Conservation (phyloP, 2,797 vertebrate genomes). For the Sebastiscus albofasciatus region DNA sequence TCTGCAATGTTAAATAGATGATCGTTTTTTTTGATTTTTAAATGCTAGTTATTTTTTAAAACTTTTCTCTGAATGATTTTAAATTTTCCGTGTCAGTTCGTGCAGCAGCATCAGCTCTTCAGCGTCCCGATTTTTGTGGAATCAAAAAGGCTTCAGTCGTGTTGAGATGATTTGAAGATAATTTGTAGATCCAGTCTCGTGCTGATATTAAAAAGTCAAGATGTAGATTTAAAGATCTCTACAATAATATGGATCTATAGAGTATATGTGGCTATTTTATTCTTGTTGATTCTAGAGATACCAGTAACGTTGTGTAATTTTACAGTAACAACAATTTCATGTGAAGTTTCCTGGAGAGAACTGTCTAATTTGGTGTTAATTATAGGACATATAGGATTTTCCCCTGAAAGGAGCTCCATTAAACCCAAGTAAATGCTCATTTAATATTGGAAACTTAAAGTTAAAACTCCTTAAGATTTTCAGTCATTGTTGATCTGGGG, state of each 20-base stretch:
- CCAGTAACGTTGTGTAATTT: background rate
- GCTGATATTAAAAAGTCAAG: background rate
- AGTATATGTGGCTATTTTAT: background rate
- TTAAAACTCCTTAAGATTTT: too few species aligned
- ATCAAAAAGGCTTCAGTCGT: background rate
- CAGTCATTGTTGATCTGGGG: too few species aligned
- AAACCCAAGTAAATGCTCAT: too few species aligned
- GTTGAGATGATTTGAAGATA: background rate
- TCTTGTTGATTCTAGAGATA: background rate
- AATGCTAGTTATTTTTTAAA: background rate
- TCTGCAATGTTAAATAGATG: slow-evolving; percentile 32
- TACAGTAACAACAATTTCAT: background rate
- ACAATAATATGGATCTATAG: background rate
- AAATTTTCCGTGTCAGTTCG: background rate
- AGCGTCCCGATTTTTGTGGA: background rate
- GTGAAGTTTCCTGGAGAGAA: background rate
- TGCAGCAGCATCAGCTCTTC: background rate
- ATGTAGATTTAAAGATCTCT: background rate
- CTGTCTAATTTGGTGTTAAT: background rate
- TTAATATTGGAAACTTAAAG: too few species aligned
- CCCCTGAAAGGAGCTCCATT: background rate
- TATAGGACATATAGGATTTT: background rate
- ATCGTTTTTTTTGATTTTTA: slow-evolving; percentile 33
- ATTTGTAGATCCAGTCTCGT: slow-evolving; percentile 6
- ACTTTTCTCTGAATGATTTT: slow-evolving; percentile 32